Conservation (phyloP, 2,797 vertebrate genomes). For the Prionace glauca region DNA sequence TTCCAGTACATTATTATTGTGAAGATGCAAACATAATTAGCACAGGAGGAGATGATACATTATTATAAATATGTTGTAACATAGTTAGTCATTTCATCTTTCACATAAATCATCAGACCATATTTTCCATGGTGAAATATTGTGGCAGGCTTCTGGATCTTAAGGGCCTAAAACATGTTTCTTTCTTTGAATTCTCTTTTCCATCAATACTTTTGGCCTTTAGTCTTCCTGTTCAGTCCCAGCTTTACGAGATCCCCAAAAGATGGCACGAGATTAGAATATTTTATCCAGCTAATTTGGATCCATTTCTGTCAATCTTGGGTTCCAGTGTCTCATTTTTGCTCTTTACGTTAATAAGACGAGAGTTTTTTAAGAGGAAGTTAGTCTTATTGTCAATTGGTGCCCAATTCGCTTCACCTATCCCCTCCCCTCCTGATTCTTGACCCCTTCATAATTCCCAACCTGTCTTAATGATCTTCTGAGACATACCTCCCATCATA, state of each 20-base stretch:
- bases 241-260: neutral
- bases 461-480: neutral
- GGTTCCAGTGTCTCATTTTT: neutral
- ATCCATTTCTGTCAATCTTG: neutral
- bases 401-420: neutral
- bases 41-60: no score
- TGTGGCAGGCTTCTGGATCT: no score
- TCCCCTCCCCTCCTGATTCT: neutral
- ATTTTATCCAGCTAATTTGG: neutral
- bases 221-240: neutral
- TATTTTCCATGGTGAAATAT: no score
- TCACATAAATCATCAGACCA: no score
- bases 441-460: neutral
- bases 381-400: neutral
- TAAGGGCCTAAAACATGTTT: no score
- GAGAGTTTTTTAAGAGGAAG: neutral
- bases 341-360: neutral
- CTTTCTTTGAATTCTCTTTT: neutral
- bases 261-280: neutral
- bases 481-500: neutral
- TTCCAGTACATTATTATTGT: neutral
- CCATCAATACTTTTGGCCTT: neutral
- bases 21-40: no score
- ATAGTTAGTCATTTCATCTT: no score
- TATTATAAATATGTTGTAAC: no score